These are phyloP conservation scores for Thalpophila matura DNA, from an alignment of 2,888 invertebrate genomes.

Conservation along the genomic window DNA sequence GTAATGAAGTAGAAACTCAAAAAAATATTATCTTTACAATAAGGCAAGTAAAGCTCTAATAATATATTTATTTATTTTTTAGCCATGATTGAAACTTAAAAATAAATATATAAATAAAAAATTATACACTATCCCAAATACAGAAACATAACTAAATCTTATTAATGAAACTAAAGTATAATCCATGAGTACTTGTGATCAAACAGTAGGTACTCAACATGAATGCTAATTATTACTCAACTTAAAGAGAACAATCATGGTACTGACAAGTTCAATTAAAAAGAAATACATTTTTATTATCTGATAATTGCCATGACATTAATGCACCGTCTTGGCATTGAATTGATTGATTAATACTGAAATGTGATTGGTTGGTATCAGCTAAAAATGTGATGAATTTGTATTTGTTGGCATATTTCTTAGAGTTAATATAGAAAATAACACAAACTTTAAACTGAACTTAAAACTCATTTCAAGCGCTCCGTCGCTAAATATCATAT, in stretches of 20 bases:
- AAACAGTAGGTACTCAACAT: neutral
- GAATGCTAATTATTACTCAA: conserved; percentile 11
- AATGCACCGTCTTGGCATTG: conserved; percentile 19
- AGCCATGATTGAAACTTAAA: too few relatives aligned
- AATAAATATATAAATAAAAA: too few relatives aligned
- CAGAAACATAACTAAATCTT: neutral
- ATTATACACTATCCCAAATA: too few relatives aligned
- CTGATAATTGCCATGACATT: conserved; percentile 21
- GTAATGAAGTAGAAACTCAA: too few relatives aligned
- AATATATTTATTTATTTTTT: too few relatives aligned
- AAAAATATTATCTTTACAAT: too few relatives aligned
- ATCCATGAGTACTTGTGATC: neutral
- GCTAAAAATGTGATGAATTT: neutral
- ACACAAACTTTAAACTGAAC: too few relatives aligned
- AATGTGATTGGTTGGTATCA: conserved; percentile 2
- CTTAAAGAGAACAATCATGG: neutral
- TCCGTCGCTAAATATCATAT: too few relatives aligned
- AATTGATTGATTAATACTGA: neutral
- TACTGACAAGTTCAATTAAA: conserved; percentile 47
- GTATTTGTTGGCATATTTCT: too few relatives aligned
- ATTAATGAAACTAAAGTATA: neutral
- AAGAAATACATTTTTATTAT: neutral
- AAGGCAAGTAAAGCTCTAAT: too few relatives aligned
- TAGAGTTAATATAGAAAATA: too few relatives aligned
- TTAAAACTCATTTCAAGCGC: too few relatives aligned